These are phyloP conservation scores for Bombus affinis DNA, from an alignment of 1,140 invertebrate species.

Conservation along the genomic window DNA sequence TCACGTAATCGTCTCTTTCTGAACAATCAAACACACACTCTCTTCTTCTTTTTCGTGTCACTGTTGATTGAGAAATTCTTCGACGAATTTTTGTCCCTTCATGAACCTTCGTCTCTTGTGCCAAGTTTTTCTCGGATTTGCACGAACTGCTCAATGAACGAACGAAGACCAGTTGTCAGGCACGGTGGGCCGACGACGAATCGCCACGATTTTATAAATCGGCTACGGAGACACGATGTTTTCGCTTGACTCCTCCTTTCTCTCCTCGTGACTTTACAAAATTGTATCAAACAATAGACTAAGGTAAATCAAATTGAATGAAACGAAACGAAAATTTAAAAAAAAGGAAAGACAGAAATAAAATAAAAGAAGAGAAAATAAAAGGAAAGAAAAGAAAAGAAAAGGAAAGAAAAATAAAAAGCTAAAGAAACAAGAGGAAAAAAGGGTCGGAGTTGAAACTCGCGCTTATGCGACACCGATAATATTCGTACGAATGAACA, in stretches of 20 bases:
- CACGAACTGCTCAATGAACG: neutral
- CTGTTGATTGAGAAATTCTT: neutral
- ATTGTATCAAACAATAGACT: neutral
- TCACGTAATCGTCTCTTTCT: conserved; percentile 4
- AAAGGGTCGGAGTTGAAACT: neutral
- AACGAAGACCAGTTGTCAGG: neutral
- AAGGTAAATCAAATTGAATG: neutral
- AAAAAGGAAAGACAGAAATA: neutral
- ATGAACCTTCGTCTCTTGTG: too few species aligned
- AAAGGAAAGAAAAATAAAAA: neutral
- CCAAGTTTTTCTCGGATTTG: neutral
- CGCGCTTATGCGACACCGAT: conserved; percentile 12
- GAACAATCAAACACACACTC: conserved; percentile 21
- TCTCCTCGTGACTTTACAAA: neutral
- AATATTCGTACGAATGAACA: conserved; percentile 33
- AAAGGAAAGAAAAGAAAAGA: neutral
- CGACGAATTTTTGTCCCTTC: neutral
- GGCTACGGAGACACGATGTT: neutral
- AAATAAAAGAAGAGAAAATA: too few species aligned
- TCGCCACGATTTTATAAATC: neutral
- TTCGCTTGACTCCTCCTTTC: neutral
- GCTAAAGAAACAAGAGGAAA: conserved; percentile 1
- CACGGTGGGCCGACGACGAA: neutral
- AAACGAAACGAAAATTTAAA: neutral
- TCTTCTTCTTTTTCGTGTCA: neutral